phyloP scores from a whole-genome alignment of 2,797 vertebrate species.

The Cephalopachus bancanus region DNA sequence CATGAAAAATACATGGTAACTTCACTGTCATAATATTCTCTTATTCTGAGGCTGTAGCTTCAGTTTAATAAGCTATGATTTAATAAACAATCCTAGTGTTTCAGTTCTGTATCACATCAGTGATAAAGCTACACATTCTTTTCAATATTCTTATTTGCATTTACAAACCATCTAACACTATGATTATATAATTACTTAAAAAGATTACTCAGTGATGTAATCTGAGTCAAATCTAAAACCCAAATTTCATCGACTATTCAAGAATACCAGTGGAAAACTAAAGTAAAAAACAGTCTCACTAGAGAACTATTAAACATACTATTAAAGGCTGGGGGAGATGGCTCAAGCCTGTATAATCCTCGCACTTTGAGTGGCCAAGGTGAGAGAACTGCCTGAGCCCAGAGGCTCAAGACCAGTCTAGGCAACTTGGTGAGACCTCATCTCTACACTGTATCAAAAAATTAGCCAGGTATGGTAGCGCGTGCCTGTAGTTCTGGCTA shows the following conservation, averaged over 20 bases:
- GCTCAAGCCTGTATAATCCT: no score
- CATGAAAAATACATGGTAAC: conserved; percentile 44
- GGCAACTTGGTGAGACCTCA: no score
- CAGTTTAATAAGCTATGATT: conserved; percentile 25
- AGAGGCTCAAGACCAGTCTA: no score
- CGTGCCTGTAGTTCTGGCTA: no score
- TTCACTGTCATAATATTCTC: conserved; percentile 53
- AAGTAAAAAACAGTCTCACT: conserved; percentile 70
- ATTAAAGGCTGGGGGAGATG: background rate
- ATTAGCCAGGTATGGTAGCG: no score
- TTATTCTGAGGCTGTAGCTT: conserved; percentile 29
- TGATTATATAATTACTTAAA: background rate
- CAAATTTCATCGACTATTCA: conserved; percentile 51
- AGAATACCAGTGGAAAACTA: conserved; percentile 69
- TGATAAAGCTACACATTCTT: background rate
- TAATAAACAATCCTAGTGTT: conserved; percentile 4
- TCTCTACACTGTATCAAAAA: no score
- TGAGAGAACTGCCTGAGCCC: no score
- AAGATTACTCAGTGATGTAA: background rate
- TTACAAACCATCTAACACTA: conserved; percentile 12
- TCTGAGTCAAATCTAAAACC: conserved; percentile 13
- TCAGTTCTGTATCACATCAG: background rate
- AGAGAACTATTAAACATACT: conserved; percentile 22
- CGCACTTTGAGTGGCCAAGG: no score
- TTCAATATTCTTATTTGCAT: background rate